Evolutionary conservation across 1,140 invertebrate species (phyloP).

Genomic region (Anastrepha obliqua): DNA sequence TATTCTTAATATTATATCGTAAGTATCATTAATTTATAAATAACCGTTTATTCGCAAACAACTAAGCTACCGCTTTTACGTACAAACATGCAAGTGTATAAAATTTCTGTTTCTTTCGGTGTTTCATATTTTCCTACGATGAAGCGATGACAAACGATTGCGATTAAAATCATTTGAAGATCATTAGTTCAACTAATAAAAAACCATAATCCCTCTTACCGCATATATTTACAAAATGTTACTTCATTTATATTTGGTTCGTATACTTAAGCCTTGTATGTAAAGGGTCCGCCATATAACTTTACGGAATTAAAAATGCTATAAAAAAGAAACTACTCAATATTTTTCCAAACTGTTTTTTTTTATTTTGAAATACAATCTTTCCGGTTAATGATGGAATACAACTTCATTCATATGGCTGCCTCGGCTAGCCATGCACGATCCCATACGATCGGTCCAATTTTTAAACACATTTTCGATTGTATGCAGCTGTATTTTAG

Average conservation of each 20-base stretch:
- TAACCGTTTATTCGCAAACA: not conserved
- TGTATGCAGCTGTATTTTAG: too few relatives aligned
- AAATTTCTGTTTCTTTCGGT: not conserved
- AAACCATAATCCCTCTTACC: not conserved
- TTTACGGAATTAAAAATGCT: too few relatives aligned
- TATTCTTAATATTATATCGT: not conserved
- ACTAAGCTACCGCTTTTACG: not conserved
- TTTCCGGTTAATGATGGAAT: too few relatives aligned
- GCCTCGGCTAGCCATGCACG: too few relatives aligned
- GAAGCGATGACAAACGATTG: not conserved
- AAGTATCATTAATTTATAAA: not conserved
- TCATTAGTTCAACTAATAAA: not conserved
- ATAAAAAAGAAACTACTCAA: too few relatives aligned
- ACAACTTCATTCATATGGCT: too few relatives aligned
- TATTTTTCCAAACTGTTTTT: too few relatives aligned
- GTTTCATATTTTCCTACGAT: not conserved
- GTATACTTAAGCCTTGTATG: not conserved
- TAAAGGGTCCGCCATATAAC: too few relatives aligned
- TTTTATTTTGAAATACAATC: too few relatives aligned
- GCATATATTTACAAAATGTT: conserved; percentile 10
- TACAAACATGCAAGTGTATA: conserved; percentile 8
- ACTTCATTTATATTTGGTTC: conserved; percentile 44
- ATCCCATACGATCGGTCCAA: too few relatives aligned
- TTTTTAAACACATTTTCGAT: too few relatives aligned
- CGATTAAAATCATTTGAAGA: not conserved